Evolutionary conservation across 2,113 vertebrate genomes (phyloP), one percentile per base, ranked within the genome.

Genomic region (Bostrychus sinensis): DNA sequence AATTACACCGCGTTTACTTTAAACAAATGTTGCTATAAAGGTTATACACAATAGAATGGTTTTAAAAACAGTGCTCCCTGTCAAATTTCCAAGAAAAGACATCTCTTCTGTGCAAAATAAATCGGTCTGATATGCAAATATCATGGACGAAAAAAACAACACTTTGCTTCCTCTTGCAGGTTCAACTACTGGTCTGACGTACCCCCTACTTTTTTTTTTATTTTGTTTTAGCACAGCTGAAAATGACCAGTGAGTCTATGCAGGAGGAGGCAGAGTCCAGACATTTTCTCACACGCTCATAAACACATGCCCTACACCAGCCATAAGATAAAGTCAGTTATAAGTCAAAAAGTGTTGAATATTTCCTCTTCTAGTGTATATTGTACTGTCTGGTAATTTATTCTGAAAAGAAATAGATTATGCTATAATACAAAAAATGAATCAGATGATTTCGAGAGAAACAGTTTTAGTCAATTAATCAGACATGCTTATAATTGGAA

Each of bases 371-470:
- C 76, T 70, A 70, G 55, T 58, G 46, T 81, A 67, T 65, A 60
- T 82, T 85, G 77, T 86, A 81, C 84, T 70, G 70, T 83, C 77
- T 64, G 57, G 58, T 77, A 55, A 56, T 48, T 82, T 38, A 68
- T 37, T 6, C 13, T 30, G 65, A 78, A 77, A 78, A 71, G 69
- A 62, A 65, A 66, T 20, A 60, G 63, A 59, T 84, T 48, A 58
- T 89, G 75, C 82, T 86, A 80, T 68, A 51, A 73, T 82, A 82
- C 83, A 88, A 83, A 70, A 89, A 84, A 86, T 82, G 72, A 86
- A 77, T 73, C 63, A 71, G 69, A 69, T 58, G 62, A 76, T 57
- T 75, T 83, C 42, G 53, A 79, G 58, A 60, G 36, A 66, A 70
- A 77, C 19, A 66, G 25, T 56, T 83, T 80, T 78, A 77, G 80